Evolutionary conservation across 2,888 invertebrate genomes (phyloP).

Genomic region (Drosophila cracens): DNA sequence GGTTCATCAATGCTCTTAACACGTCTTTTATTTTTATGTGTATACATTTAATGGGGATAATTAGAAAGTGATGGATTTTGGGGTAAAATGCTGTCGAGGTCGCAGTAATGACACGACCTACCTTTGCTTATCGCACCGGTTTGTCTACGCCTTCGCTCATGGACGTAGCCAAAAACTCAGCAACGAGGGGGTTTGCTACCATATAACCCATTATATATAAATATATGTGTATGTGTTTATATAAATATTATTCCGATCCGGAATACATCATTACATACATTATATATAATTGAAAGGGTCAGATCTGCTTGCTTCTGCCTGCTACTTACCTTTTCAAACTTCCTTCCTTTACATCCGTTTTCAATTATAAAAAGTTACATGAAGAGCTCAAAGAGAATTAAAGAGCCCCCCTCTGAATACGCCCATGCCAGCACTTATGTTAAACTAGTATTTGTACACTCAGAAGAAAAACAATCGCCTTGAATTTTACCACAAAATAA

Average conservation of each 20-base stretch:
- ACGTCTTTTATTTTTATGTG: neutral
- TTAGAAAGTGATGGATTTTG: slow-evolving; percentile 39
- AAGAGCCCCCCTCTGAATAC: neutral
- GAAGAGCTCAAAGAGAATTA: neutral
- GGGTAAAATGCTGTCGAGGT: slow-evolving; percentile 30
- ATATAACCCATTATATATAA: neutral
- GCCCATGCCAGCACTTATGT: slow-evolving; percentile 1
- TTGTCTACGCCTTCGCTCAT: slow-evolving; percentile 9
- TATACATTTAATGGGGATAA: neutral
- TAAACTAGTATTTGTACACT: neutral
- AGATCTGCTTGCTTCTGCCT: too few relatives aligned
- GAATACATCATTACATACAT: neutral
- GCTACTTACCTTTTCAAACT: neutral
- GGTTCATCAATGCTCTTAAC: neutral
- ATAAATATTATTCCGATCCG: too few relatives aligned
- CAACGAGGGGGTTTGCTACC: neutral
- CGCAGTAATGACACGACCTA: slow-evolving; percentile 48
- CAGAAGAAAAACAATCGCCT: neutral
- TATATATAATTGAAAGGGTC: neutral
- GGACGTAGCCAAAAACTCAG: neutral
- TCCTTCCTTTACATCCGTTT: neutral
- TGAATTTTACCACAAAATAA: neutral
- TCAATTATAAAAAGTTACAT: neutral
- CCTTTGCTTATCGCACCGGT: slow-evolving; percentile 27
- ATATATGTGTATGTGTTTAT: neutral